These are phyloP conservation scores for Stegodyphus dumicola DNA, from an alignment of 1,140 invertebrate genomes.

Conservation along the genomic window DNA sequence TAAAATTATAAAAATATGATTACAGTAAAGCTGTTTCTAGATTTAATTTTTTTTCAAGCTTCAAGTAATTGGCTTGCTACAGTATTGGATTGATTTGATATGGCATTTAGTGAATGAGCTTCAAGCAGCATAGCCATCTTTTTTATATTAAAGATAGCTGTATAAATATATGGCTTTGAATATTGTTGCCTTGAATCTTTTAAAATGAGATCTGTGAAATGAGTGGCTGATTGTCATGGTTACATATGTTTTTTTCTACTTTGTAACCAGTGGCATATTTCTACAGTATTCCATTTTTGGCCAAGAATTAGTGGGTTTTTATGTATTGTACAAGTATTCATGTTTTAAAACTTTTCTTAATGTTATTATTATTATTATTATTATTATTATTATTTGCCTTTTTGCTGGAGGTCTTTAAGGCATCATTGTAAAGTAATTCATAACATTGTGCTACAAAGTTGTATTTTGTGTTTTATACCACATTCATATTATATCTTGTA, in stretches of 20 bases:
- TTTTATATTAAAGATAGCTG: constrained; percentile 18
- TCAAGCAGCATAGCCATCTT: constrained; percentile 9
- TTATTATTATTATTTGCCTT: constrained; percentile 52
- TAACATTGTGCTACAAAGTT: constrained; percentile 39
- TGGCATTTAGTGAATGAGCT: constrained; percentile 26
- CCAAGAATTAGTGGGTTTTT: constrained; percentile 56
- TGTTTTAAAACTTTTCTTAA: constrained; percentile 45
- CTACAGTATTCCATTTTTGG: constrained; percentile 57
- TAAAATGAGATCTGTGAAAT: not conserved
- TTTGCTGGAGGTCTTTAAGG: constrained; percentile 3
- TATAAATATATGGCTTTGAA: constrained; percentile 1
- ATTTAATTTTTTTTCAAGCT: too few species aligned
- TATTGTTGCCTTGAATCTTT: constrained; percentile 24
- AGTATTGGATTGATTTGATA: not conserved
- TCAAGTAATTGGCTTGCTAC: not conserved
- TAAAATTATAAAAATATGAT: too few species aligned
- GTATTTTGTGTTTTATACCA: constrained; percentile 56
- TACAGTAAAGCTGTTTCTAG: too few species aligned
- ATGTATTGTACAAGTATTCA: constrained; percentile 35
- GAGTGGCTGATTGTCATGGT: not conserved
- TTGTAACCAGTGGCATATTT: constrained; percentile 23
- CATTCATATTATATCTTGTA: constrained; percentile 42
- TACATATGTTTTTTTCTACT: not conserved
- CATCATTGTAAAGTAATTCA: constrained; percentile 43
- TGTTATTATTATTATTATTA: too few species aligned